A percentile compares a stretch with the other conserved stretches of the same genome.
These are phyloP conservation scores for Varanus komodoensis DNA, from an alignment of 2,113 vertebrate species.

Conservation along the genomic window DNA sequence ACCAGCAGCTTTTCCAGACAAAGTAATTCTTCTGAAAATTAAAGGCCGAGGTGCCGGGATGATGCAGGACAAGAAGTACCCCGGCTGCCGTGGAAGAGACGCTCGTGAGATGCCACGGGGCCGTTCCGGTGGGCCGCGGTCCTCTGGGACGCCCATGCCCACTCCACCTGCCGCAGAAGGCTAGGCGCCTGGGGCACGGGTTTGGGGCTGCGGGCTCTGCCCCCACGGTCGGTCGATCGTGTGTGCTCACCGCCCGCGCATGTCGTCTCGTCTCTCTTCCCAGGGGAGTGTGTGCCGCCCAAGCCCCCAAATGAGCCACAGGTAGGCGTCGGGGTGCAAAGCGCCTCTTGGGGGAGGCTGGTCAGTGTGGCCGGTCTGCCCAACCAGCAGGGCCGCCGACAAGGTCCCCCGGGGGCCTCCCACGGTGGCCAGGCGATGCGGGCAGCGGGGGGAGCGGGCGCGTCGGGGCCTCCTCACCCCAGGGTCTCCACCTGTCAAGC, in stretches of 20 bases:
- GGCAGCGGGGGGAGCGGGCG: too few relatives aligned
- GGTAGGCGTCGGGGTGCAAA: constrained; percentile 59
- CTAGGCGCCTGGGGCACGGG: background rate
- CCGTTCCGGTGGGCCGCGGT: too few relatives aligned
- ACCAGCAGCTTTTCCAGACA: background rate
- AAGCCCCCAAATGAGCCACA: background rate
- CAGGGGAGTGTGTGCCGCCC: constrained; percentile 85
- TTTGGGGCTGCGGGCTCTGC: background rate
- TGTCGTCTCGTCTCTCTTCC: constrained; percentile 32
- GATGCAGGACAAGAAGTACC: background rate
- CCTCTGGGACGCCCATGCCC: too few relatives aligned
- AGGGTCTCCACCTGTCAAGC: too few relatives aligned
- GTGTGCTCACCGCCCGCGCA: background rate
- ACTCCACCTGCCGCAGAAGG: background rate
- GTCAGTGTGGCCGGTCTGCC: too few relatives aligned
- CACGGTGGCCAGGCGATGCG: too few relatives aligned
- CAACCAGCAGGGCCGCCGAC: too few relatives aligned
- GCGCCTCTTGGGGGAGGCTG: too few relatives aligned
- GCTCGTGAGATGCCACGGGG: background rate
- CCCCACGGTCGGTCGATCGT: background rate
- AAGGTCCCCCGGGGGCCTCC: too few relatives aligned
- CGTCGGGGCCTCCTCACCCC: too few relatives aligned
- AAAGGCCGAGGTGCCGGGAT: background rate
- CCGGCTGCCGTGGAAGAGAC: background rate
- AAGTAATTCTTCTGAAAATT: background rate